A percentile compares a stretch with the other conserved stretches of the same genome.
Evolutionary conservation across 1,140 invertebrate species (phyloP).

Genomic region (Ectropis grisescens): DNA sequence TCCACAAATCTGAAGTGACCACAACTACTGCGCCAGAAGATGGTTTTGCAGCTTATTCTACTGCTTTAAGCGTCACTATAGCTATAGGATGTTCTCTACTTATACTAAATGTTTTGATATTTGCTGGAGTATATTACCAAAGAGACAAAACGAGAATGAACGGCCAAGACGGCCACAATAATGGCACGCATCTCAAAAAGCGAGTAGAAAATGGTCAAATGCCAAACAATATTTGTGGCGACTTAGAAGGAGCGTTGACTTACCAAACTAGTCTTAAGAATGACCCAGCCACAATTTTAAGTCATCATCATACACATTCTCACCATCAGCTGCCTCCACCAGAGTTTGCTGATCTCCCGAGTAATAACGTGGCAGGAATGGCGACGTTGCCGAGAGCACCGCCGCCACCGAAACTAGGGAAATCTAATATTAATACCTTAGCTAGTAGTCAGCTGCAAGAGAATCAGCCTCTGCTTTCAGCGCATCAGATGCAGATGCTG

Average conservation of each 20-base stretch:
- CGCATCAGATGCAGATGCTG: constrained; percentile 77
- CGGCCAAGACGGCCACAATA: constrained; percentile 67
- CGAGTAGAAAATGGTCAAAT: constrained; percentile 86
- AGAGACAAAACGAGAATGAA: constrained; percentile 85
- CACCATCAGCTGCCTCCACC: constrained; percentile 84
- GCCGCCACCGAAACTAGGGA: constrained; percentile 80
- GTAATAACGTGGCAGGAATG: constrained; percentile 74
- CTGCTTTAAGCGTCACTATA: constrained; percentile 91
- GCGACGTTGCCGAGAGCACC: constrained; percentile 76
- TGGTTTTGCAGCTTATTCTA: constrained; percentile 89
- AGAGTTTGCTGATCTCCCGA: constrained; percentile 81
- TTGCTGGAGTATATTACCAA: constrained; percentile 95
- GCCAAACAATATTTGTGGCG: constrained; percentile 87
- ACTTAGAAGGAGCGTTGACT: constrained; percentile 77
- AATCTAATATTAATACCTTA: constrained; percentile 72
- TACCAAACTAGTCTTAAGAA: constrained; percentile 75
- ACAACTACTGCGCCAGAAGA: constrained; percentile 78
- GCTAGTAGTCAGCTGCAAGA: constrained; percentile 74
- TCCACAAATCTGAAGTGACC: constrained; percentile 55
- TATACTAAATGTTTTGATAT: constrained; percentile 92
- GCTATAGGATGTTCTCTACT: constrained; percentile 94
- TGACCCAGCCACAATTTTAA: constrained; percentile 76
- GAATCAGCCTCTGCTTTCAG: constrained; percentile 73
- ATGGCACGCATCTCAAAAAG: constrained; percentile 75
- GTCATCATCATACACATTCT: constrained; percentile 77